phyloP scores from a whole-genome alignment of 2,888 invertebrate genomes.

The Cinara cedri region DNA sequence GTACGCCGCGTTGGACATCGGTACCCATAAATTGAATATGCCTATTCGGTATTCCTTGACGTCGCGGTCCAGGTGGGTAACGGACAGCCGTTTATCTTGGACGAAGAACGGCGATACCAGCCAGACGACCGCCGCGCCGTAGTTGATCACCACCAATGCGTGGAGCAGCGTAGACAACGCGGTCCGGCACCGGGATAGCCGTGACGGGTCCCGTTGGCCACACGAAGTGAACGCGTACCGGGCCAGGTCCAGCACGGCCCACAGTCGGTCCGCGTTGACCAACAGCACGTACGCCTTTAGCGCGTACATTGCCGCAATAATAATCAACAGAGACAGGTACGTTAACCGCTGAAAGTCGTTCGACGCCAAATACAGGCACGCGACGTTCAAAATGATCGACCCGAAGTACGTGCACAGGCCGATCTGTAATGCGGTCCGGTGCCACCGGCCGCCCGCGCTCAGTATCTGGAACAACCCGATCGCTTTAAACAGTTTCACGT shows the following conservation, averaged over 20 bases:
- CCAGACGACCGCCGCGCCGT: neutral
- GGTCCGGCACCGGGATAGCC: neutral
- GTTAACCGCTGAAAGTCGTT: neutral
- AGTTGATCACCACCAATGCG: neutral
- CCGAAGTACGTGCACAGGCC: neutral
- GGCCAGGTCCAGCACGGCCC: constrained; percentile 5
- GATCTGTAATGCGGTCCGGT: neutral
- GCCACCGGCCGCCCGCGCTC: neutral
- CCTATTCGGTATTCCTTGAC: neutral
- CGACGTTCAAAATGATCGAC: neutral
- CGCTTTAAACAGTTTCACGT: constrained; percentile 1
- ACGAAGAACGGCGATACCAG: neutral
- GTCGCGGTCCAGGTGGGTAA: neutral
- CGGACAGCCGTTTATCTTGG: too few relatives aligned
- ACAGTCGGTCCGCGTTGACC: neutral
- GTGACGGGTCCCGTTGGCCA: neutral
- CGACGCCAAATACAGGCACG: neutral
- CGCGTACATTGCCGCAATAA: neutral
- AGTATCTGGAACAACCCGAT: neutral
- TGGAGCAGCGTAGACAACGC: neutral
- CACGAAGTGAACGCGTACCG: constrained; percentile 1
- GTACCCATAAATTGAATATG: neutral
- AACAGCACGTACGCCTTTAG: constrained; percentile 5
- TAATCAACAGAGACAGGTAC: neutral
- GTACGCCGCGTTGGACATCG: neutral